phyloP scores from a whole-genome alignment of 2,888 invertebrate genomes.

The Ctenicera cuprea region DNA sequence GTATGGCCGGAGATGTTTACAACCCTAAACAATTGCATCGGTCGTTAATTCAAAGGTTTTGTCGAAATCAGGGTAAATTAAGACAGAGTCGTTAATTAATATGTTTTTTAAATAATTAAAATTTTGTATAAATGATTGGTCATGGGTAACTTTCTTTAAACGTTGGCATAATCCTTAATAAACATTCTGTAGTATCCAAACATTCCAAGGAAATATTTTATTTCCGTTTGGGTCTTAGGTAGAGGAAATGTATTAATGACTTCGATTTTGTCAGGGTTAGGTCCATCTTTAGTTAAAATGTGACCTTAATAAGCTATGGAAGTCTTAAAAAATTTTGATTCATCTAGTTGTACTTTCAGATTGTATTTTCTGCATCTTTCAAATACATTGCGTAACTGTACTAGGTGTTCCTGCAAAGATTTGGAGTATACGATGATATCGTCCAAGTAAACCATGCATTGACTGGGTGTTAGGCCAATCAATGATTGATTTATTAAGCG shows the following conservation, averaged over 20 bases:
- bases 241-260: slow-evolving; percentile 32
- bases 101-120: slow-evolving; percentile 13
- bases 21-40: slow-evolving; percentile 39
- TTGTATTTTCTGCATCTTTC: slow-evolving; percentile 48
- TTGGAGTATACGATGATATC: slow-evolving; percentile 62
- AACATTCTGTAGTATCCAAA: slow-evolving; percentile 44
- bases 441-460: slow-evolving; percentile 64
- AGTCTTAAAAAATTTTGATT: slow-evolving; percentile 18
- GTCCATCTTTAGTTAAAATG: slow-evolving; percentile 51
- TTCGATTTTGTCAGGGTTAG: slow-evolving; percentile 38
- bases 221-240: slow-evolving; percentile 42
- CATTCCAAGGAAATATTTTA: slow-evolving; percentile 43
- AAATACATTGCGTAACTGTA: slow-evolving; percentile 58
- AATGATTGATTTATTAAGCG: slow-evolving; percentile 64
- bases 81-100: slow-evolving; percentile 33
- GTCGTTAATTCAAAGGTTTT: slow-evolving; percentile 42
- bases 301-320: slow-evolving; percentile 36
- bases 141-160: slow-evolving; percentile 36
- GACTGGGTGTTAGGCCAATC: no score
- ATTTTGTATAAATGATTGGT: slow-evolving; percentile 5
- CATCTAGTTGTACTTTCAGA: slow-evolving; percentile 29
- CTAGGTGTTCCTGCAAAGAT: slow-evolving; percentile 59
- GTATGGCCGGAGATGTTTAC: slow-evolving; percentile 46
- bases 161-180: slow-evolving; percentile 43
- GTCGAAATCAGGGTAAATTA: slow-evolving; percentile 37